Evolutionary conservation across 2,797 vertebrate species (phyloP), one percentile per base, ranked within the genome.

Genomic region (Sebastes oblongus): DNA sequence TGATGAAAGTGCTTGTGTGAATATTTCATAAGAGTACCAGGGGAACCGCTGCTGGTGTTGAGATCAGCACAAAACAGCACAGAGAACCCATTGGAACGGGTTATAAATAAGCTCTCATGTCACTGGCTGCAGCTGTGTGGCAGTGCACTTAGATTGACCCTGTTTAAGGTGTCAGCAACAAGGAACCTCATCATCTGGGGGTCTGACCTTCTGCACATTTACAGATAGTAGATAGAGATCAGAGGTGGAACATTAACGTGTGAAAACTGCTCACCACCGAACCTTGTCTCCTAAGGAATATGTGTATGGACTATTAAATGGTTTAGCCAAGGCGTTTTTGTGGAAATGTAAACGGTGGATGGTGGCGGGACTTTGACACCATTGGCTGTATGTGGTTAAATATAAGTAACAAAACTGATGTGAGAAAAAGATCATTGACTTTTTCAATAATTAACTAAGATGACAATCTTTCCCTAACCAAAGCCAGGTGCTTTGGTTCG

Each of bases 41-140:
- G 29, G 30, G 56, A 64, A 24, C 25, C 2, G 6, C 36, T 39
- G 39, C 36, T 65, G 32, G 22, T 81, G 80, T 34, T 34, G 66
- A 55, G 66, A 58, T 56, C 54, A 56, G n/a, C 67, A 70, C 32
- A 39, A 69, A 56, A 58, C 67, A 39, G 67, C 67, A 25, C 22
- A 58, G 14, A 25, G 50, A 61, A 61, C 56, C 54, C 72, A 77
- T 13, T 61, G 16, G 11, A 72, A 54, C 3, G 6, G 32, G 72
- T 70, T 77, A 85, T 84, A 86, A 87, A 89, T 81, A 82, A 81
- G 64, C 54, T 58, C 30, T 65, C 18, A 12, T 76, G 77, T 83
- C 78, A 83, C 25, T 25, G 42, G 52, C 55, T 68, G 42, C 50
- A 73, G 73, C 52, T 66, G 71, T 36, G 78, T n/a, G 54, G 60